Evolutionary conservation across 2,888 invertebrate genomes (phyloP).

Genomic region (Philereme vetulata): DNA sequence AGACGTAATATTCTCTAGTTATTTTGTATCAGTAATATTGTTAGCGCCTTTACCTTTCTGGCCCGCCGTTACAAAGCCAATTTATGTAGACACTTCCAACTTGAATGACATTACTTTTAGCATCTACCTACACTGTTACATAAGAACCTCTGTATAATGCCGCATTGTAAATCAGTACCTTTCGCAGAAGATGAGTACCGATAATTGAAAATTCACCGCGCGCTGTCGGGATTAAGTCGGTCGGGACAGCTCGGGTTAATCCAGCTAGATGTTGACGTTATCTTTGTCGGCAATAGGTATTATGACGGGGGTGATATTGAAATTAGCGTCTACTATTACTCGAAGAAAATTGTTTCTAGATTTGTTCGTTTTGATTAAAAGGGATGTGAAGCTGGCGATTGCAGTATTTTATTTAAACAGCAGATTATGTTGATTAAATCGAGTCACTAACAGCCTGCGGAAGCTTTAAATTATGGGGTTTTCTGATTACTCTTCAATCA

Average conservation of each 20-base stretch:
- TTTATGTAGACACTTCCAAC: no score
- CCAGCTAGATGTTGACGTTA: constrained; percentile 54
- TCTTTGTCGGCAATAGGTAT: constrained; percentile 51
- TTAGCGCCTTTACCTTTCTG: no score
- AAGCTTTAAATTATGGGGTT: not conserved
- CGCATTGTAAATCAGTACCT: constrained; percentile 47
- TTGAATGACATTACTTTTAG: no score
- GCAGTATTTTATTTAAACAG: no score
- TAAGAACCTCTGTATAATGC: constrained; percentile 5
- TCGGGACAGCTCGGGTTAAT: constrained; percentile 47
- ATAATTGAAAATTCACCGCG: constrained; percentile 62
- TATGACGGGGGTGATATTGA: constrained; percentile 50
- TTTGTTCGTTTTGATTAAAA: no score
- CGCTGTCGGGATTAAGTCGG: constrained; percentile 45
- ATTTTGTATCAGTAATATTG: no score
- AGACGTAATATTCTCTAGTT: no score
- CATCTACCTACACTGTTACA: not conserved
- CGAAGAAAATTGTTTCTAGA: not conserved
- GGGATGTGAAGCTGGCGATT: no score
- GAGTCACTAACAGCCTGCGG: no score
- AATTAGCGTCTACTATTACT: constrained; percentile 36
- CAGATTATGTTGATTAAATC: no score
- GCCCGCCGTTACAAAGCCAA: no score
- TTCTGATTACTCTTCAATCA: constrained; percentile 9
- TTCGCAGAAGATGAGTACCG: constrained; percentile 49